phyloP scores from a whole-genome alignment of 1,140 invertebrate genomes.

The Tetranychus urticae region DNA sequence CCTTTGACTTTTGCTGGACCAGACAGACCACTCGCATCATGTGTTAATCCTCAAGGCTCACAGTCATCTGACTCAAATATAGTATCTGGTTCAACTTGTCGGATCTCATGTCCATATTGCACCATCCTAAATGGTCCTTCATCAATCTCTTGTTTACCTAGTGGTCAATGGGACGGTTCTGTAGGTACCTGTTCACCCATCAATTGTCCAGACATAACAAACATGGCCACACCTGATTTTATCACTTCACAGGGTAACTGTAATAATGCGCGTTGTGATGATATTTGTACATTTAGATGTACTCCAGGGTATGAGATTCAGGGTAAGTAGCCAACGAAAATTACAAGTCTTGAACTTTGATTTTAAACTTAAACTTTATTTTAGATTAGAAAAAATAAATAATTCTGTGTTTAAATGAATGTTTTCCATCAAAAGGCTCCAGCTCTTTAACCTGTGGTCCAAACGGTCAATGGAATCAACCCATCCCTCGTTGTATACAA shows the following conservation, averaged over 20 bases:
- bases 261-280: neutral
- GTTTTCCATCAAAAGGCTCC: neutral
- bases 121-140: neutral
- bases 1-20: neutral
- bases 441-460: conserved; percentile 1
- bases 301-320: neutral
- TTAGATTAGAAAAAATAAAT: neutral
- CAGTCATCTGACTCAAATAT: neutral
- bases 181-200: conserved; percentile 1
- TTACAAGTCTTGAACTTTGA: no score
- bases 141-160: neutral
- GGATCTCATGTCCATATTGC: conserved; percentile 1
- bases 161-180: conserved; percentile 5
- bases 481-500: conserved; percentile 1
- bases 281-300: neutral
- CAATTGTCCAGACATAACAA: neutral
- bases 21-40: no score
- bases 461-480: conserved; percentile 2
- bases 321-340: neutral
- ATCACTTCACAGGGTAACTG: no score
- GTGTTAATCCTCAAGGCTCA: no score
- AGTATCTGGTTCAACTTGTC: conserved; percentile 1
- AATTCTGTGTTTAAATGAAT: neutral
- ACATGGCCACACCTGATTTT: neutral
- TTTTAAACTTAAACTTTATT: no score